Evolutionary conservation across 2,113 vertebrate species (phyloP), one percentile per base, ranked within the genome.

Genomic region (Zapornia atra): DNA sequence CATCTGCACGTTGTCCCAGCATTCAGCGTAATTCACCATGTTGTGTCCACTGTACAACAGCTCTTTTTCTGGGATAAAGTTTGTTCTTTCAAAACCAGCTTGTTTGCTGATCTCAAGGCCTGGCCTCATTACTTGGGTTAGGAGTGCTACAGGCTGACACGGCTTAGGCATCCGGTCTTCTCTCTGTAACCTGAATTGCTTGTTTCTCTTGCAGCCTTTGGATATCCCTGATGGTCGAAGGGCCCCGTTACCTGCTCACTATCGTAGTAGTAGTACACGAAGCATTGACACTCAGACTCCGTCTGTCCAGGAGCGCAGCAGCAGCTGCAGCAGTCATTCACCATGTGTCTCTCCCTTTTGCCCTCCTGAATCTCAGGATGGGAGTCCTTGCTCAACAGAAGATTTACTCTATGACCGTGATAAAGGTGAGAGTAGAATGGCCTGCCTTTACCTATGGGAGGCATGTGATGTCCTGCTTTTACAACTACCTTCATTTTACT

Each of bases 251-350:
- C 99, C 99, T 15, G 98, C 98, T 33, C 98, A 98, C 95, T 99
- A 98, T 86, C 98, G 98, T 56, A 98, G 99, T 94, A 98, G 98
- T n/a, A 99, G 98, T 46, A 99, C 98, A 0, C 99, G 99, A 8
- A 99, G 99, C 98, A 98, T 99, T 7, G 99, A 99, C 97, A 99
- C 99, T 0, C 99, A 99, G 98, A 99, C 99, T 6, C 99, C 99
- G 0, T 99, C 99, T 8, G 99, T 98, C 40, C 92, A 99, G 96
- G 97, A 98, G 92, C 98, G 98, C 42, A 99, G 98, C 96, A 99
- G 99, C 89, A 99, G 99, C 80, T 98, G 98, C 89, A 98, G 98
- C 97, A 98, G 98, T 65, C 99, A 98, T 68, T 98, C 98, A 40
- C 98, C 99, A 12, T 98, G 98, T 31, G 97, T 98, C 28, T 98